Base-by-base conservation (phyloP, 53 echinoderm and acorn worm species). In the Zoroaster sp. region DNA sequence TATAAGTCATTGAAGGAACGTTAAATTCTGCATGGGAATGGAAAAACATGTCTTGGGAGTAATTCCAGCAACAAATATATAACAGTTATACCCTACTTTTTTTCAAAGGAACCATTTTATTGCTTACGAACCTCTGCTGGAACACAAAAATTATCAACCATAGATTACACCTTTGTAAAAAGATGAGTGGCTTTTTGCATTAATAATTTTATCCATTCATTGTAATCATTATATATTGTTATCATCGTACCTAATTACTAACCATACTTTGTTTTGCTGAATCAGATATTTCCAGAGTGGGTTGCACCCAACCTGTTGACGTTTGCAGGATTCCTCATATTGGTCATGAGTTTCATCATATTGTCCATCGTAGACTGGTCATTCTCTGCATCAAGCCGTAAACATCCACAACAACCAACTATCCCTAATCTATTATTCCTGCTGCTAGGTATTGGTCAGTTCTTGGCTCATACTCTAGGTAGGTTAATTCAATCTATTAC, bases 291-390 rank as follows among this genome's bases (percentile, higher is more conserved):
- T 75, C 98, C 98, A 0, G 86, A 87, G 77, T 98, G 98, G 98
- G 44, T 98, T 34, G 98, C 98, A 35, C 98, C 98, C 43, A 98
- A 98, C 81, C 88, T 98, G 36, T 87, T 98, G 51, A 98, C 98
- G 21, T 96, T 98, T 72, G 31, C 82, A 15, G 95, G 98, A 9
- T 93, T 96, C 67, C 76, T 98, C 51, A 77, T 98, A 18, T 87
- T 96, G 11, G 18, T 96, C n/a, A 35, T 87, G 13, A 75, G 91
- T 21, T 95, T 89, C 71, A 67, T 89, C 21, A 21, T 91, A 31
- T 75, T 98, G 41, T 88, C 94, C 2, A 78, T 83, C 43, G 77
- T 82, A 15, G 98, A 98, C 44, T 94, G 94, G 94, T 87, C 89
- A 33, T 98, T 55, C 88, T 91, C 38, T 32, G 93, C 89, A 12